Percentiles rank a stretch among this genome's conserved stretches.
phyloP scores from a whole-genome alignment of 92 coral and sea anemone species.

The Meandrina meandrites region DNA sequence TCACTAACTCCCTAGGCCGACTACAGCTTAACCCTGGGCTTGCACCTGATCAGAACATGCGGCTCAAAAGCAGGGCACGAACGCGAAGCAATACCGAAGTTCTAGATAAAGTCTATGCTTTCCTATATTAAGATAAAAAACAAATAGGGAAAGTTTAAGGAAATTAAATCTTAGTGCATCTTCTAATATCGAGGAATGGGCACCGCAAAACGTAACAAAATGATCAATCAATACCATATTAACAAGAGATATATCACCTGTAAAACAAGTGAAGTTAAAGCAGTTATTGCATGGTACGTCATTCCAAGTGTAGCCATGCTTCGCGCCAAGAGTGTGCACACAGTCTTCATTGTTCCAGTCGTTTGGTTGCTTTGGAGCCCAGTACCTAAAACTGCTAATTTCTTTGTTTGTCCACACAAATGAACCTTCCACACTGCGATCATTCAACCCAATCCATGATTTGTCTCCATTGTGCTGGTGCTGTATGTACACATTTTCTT shows the following conservation, averaged over 20 bases:
- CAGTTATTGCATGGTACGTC: not conserved
- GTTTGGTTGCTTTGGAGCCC: not conserved
- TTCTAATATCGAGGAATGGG: no score
- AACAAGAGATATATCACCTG: not conserved
- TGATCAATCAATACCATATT: not conserved
- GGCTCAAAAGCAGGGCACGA: no score
- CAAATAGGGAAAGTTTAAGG: no score
- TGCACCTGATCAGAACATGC: no score
- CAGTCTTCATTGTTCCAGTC: constrained; percentile 3
- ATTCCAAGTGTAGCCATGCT: not conserved
- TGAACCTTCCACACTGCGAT: not conserved
- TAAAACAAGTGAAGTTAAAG: not conserved
- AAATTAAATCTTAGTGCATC: no score
- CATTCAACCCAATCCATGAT: not conserved
- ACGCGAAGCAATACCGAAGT: no score
- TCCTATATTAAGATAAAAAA: no score
- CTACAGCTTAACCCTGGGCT: no score
- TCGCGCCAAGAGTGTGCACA: not conserved
- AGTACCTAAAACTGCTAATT: not conserved
- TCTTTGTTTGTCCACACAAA: not conserved
- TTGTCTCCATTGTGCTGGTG: not conserved
- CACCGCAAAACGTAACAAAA: no score
- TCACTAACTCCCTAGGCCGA: no score
- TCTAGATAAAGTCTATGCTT: no score
- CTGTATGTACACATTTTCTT: not conserved